A percentile compares a stretch with the other conserved stretches of the same genome.
Conservation (phyloP, 2,113 vertebrate genomes). For the Trematocara stigmaticum region DNA sequence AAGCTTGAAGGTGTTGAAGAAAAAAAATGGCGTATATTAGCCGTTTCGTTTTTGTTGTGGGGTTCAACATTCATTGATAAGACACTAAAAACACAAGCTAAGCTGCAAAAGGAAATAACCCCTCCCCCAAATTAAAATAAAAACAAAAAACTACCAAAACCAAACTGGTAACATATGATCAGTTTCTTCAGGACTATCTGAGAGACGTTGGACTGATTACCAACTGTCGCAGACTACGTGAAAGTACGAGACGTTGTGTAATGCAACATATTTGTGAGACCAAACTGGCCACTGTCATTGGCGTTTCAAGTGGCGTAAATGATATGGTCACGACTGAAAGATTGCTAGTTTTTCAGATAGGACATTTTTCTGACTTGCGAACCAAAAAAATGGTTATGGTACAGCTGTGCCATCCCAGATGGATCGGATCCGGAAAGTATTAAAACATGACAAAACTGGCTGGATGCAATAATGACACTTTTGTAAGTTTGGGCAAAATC, state of each 20-base stretch:
- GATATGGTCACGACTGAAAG: not conserved
- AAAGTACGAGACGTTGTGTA: not conserved
- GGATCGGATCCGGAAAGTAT: not conserved
- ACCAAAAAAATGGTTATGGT: not conserved
- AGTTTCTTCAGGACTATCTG: not conserved
- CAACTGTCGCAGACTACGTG: not conserved
- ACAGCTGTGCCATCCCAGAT: not conserved
- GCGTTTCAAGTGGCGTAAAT: not conserved
- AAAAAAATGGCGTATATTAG: constrained; percentile 50
- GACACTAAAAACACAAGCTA: not conserved
- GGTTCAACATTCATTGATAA: not conserved
- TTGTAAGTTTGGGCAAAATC: not conserved
- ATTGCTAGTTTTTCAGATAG: not conserved
- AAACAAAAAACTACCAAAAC: not conserved
- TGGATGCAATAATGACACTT: not conserved
- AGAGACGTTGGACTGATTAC: not conserved
- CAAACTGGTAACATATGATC: not conserved
- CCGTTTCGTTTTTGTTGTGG: constrained; percentile 1
- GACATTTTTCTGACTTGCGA: not conserved
- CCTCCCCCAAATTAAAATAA: not conserved
- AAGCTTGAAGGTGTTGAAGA: constrained; percentile 26
- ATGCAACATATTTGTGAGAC: not conserved
- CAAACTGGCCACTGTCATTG: not conserved
- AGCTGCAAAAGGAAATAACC: not conserved
- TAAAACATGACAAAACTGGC: not conserved